phyloP scores from a whole-genome alignment of 2,888 invertebrate species.

The Eristalis arbustorum region DNA sequence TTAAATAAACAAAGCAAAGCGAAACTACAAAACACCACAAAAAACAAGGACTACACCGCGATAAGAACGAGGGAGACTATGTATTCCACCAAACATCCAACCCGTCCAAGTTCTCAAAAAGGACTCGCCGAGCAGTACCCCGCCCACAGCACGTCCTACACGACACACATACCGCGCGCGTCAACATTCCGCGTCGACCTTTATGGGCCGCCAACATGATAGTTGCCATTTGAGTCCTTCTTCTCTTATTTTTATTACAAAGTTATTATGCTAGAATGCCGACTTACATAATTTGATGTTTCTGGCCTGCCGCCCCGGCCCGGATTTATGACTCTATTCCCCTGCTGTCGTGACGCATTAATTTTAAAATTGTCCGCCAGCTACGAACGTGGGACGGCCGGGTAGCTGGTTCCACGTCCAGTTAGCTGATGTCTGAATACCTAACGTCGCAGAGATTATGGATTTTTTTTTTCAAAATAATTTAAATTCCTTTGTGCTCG shows the following conservation, averaged over 20 bases:
- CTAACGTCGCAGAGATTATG: slow-evolving; percentile 15
- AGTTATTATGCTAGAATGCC: slow-evolving; percentile 67
- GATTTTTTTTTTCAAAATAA: slow-evolving; percentile 38
- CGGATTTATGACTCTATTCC: slow-evolving; percentile 62
- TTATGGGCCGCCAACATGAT: slow-evolving; percentile 63
- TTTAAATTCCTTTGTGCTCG: slow-evolving; percentile 33
- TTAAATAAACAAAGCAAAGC: slow-evolving; percentile 63
- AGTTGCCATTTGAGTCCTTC: slow-evolving; percentile 60
- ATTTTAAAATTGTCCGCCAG: slow-evolving; percentile 54
- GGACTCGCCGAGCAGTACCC: background rate
- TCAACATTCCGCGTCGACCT: slow-evolving; percentile 40
- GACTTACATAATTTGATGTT: slow-evolving; percentile 63
- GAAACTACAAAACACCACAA: slow-evolving; percentile 32
- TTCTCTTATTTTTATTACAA: slow-evolving; percentile 57
- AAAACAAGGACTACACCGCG: slow-evolving; percentile 37
- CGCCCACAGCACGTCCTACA: background rate
- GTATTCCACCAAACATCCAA: background rate
- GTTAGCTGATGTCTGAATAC: slow-evolving; percentile 7
- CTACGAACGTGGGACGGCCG: background rate
- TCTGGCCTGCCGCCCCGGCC: slow-evolving; percentile 39
- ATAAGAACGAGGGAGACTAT: slow-evolving; percentile 19
- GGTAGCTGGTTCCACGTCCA: too few species aligned
- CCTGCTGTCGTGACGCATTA: slow-evolving; percentile 51
- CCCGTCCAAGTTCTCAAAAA: background rate
- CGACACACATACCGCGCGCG: slow-evolving; percentile 24